Base-by-base conservation (phyloP, 2,113 vertebrate species). In the Thunnus maccoyii region DNA sequence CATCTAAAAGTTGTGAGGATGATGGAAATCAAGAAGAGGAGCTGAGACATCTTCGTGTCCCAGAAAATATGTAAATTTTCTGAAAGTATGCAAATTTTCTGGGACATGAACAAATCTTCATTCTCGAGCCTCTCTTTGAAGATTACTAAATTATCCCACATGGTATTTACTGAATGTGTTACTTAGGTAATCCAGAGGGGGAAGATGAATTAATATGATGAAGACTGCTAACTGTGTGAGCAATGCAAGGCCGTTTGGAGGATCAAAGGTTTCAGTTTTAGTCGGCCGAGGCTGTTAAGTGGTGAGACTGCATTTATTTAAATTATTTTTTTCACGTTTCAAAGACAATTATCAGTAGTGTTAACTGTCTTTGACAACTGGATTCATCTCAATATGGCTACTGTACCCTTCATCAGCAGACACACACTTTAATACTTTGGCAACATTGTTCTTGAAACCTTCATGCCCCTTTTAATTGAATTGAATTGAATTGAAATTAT, bases 21-120 rank as follows among this genome's bases (percentile, higher is more conserved):
- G 66, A 78, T 44, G 22, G 30, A 72, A 82, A 75, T 73, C 62
- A 64, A 65, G 32, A 55, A 48, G 8, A 82, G 36, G 52, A 69
- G 44, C 79, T 61, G 9, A 61, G 60, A 76, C 12, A 2, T 61
- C 20, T 10, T 61, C 17, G 61, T 86, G 87, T 77, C 87, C 86
- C 77, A 89, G 84, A 92, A 91, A 89, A 91, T 89, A 86, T 90
- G 87, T 20, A 84, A 84, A 84, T 89, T 2, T 46, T 51, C 18
- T 58, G 54, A 57, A 78, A 86, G 82, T 87, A 89, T 89, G 88
- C 47, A 73, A 85, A 91, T 91, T 76, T 81, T 66, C 58, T 48
- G 64, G 57, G 72, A 68, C 58, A 22, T 14, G 64, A 84, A 65
- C 64, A 70, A 76, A 70, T 83, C 67, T 62, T 85, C 62, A 41